Conservation (phyloP, 2,113 vertebrate species). For the Vombatus ursinus region DNA sequence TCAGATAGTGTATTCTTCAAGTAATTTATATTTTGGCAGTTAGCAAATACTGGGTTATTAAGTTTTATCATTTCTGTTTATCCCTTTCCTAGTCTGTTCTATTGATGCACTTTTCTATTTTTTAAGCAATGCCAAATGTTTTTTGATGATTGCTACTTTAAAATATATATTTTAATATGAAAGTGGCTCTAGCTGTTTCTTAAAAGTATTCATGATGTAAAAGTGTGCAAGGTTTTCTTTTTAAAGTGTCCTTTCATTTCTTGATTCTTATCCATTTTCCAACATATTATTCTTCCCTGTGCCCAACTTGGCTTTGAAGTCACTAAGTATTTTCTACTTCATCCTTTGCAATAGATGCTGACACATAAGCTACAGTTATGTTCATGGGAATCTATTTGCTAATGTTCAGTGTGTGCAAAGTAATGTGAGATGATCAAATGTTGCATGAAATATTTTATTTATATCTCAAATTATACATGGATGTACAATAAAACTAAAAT, state of each 20-base stretch:
- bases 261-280: neutral
- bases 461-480: neutral
- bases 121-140: neutral
- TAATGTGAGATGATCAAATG: neutral
- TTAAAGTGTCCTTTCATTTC: neutral
- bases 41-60: neutral
- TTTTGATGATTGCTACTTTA: neutral
- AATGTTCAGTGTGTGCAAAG: neutral
- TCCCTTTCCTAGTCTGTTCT: neutral
- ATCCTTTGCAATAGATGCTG: neutral
- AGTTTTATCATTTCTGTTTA: neutral
- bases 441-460: neutral
- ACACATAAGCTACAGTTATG: neutral
- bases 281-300: neutral
- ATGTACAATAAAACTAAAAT: neutral
- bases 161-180: neutral
- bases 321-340: neutral
- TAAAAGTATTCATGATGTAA: neutral
- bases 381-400: neutral
- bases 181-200: neutral
- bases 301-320: neutral
- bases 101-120: neutral
- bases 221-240: neutral
- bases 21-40: neutral
- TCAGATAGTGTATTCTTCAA: neutral